Evolutionary conservation across 92 coral and sea anemone species (phyloP).

Genomic region (Galaxea fascicularis): DNA sequence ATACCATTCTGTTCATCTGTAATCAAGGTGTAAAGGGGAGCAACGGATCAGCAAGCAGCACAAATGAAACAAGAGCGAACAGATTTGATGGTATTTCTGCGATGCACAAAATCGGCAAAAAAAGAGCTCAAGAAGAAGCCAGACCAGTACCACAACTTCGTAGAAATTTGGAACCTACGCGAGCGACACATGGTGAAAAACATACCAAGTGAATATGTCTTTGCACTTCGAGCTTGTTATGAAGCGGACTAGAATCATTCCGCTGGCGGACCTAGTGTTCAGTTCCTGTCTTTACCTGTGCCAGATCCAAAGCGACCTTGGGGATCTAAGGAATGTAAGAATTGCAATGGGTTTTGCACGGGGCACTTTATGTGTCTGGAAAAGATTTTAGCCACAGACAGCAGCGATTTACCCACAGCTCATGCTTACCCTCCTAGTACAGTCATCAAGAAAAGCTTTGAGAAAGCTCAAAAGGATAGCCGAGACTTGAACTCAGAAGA

Average conservation of each 20-base stretch:
- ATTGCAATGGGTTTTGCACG: conserved; percentile 36
- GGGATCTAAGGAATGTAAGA: conserved; percentile 42
- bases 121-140: conserved; percentile 21
- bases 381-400: neutral
- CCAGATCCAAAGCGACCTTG: conserved; percentile 39
- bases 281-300: conserved; percentile 27
- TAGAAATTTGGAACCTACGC: conserved; percentile 19
- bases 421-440: neutral
- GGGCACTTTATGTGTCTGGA: conserved; percentile 26
- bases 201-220: conserved; percentile 25
- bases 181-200: conserved; percentile 2
- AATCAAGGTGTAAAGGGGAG: conserved; percentile 62
- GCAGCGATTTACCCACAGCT: neutral
- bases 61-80: conserved; percentile 18
- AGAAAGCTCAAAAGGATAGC: neutral
- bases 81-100: conserved; percentile 39
- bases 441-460: neutral
- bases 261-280: conserved; percentile 31
- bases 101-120: conserved; percentile 20
- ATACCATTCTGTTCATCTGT: conserved; percentile 53
- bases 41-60: conserved; percentile 25
- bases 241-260: conserved; percentile 26
- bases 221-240: conserved; percentile 32
- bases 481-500: neutral
- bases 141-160: conserved; percentile 14